phyloP scores from a whole-genome alignment of 2,113 vertebrate genomes.

The Gavia stellata region DNA sequence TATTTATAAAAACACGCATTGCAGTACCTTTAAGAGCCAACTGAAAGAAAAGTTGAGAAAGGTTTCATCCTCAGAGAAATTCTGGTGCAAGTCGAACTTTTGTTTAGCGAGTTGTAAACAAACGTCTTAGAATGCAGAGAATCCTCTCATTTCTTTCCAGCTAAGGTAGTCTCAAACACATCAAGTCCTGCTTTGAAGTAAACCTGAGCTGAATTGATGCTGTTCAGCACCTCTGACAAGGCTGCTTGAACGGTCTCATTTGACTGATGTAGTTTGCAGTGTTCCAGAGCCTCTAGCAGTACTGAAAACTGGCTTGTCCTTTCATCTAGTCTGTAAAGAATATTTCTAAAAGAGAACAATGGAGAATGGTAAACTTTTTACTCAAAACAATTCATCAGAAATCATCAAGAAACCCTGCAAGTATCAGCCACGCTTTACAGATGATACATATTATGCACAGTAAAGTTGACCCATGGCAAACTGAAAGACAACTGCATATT shows the following conservation, averaged over 20 bases:
- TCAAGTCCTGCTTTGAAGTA: constrained; percentile 85
- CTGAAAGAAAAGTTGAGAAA: constrained; percentile 35
- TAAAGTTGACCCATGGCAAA: not conserved
- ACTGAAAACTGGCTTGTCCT: constrained; percentile 81
- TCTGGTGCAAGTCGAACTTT: constrained; percentile 50
- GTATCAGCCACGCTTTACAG: not conserved
- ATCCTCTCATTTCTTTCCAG: constrained; percentile 71
- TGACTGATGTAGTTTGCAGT: constrained; percentile 60
- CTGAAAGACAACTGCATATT: not conserved
- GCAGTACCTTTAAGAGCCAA: constrained; percentile 48
- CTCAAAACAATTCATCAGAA: not conserved
- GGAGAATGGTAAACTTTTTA: constrained; percentile 3
- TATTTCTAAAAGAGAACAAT: constrained; percentile 80
- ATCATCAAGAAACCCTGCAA: not conserved
- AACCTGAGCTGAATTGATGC: constrained; percentile 84
- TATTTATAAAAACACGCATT: constrained; percentile 11
- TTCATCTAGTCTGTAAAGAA: constrained; percentile 85
- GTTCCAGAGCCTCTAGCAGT: constrained; percentile 76
- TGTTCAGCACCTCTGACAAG: constrained; percentile 78
- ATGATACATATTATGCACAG: not conserved
- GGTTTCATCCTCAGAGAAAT: constrained; percentile 49
- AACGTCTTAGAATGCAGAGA: constrained; percentile 40
- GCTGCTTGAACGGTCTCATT: constrained; percentile 77
- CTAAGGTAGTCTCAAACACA: constrained; percentile 83
- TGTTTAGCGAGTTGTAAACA: constrained; percentile 67